These are phyloP conservation scores for Pocota personata DNA, from an alignment of 2,888 invertebrate species.

Conservation along the genomic window DNA sequence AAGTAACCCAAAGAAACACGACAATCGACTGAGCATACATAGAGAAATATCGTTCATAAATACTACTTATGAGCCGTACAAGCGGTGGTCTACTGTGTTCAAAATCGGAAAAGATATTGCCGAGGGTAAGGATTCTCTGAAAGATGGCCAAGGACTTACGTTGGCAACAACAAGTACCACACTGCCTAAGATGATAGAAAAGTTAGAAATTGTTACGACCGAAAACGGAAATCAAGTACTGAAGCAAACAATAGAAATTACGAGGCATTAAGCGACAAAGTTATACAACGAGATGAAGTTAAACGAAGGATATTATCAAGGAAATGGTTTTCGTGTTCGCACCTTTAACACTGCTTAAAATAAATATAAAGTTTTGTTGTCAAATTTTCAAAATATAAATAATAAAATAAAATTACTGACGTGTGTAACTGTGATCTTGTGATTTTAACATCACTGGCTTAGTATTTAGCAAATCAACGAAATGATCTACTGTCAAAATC, in stretches of 20 bases:
- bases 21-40: slow-evolving; percentile 49
- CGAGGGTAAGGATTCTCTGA: slow-evolving; percentile 3
- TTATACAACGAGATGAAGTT: not conserved
- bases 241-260: slow-evolving; percentile 57
- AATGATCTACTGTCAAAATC: not conserved
- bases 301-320: not conserved
- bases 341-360: slow-evolving; percentile 33
- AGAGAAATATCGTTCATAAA: slow-evolving; percentile 59
- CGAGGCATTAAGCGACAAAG: slow-evolving; percentile 6
- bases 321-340: slow-evolving; percentile 32
- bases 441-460: not conserved
- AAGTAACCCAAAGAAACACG: slow-evolving; percentile 32
- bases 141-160: slow-evolving; percentile 22
- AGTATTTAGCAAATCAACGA: too few species aligned
- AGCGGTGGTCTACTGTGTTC: slow-evolving; percentile 57
- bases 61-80: slow-evolving; percentile 58
- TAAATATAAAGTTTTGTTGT: not conserved
- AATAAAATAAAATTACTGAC: not conserved
- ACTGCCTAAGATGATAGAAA: slow-evolving; percentile 37
- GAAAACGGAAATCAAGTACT: slow-evolving; percentile 57
- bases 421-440: not conserved
- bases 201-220: slow-evolving; percentile 45
- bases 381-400: not conserved
- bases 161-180: slow-evolving; percentile 27
- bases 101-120: slow-evolving; percentile 42